Percentiles rank a stretch among this genome's conserved stretches.
These are phyloP conservation scores for Aphidius ervi DNA, from an alignment of 1,140 invertebrate genomes.

Conservation along the genomic window DNA sequence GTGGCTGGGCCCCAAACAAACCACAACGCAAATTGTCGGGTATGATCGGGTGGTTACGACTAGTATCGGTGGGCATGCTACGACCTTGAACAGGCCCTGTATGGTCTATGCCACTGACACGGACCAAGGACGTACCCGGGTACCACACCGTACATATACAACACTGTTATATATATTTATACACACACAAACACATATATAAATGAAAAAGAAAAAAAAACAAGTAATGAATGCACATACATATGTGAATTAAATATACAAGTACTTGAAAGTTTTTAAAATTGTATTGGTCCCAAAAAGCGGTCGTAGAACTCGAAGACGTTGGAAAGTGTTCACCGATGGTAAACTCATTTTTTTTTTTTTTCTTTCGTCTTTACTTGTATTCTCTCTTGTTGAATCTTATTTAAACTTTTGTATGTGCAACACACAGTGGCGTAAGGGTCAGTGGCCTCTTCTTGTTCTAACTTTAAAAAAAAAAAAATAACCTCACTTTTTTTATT, in stretches of 20 bases:
- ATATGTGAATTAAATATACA: conserved; percentile 14
- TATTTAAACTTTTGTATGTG: background rate
- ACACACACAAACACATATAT: no score
- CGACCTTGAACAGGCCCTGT: conserved; percentile 54
- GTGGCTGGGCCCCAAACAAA: no score
- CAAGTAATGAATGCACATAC: conserved; percentile 2
- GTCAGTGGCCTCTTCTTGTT: no score
- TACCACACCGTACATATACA: conserved; percentile 17
- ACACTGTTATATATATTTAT: no score
- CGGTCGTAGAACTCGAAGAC: conserved; percentile 47
- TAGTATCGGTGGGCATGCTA: conserved; percentile 30
- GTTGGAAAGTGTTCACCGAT: conserved; percentile 20
- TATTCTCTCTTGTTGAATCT: background rate
- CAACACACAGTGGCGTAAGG: no score
- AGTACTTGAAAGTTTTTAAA: background rate
- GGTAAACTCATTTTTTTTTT: conserved; percentile 3
- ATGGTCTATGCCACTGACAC: conserved; percentile 56
- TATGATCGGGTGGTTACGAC: conserved; percentile 37
- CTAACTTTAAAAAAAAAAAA: no score
- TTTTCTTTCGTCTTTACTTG: conserved; percentile 11
- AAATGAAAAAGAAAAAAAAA: no score
- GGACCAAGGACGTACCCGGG: conserved; percentile 51
- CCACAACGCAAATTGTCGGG: conserved; percentile 8
- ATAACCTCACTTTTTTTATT: no score
- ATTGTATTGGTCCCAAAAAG: conserved; percentile 49